Base-by-base conservation (phyloP, 2,113 vertebrate genomes). In the Grallaria varia region DNA sequence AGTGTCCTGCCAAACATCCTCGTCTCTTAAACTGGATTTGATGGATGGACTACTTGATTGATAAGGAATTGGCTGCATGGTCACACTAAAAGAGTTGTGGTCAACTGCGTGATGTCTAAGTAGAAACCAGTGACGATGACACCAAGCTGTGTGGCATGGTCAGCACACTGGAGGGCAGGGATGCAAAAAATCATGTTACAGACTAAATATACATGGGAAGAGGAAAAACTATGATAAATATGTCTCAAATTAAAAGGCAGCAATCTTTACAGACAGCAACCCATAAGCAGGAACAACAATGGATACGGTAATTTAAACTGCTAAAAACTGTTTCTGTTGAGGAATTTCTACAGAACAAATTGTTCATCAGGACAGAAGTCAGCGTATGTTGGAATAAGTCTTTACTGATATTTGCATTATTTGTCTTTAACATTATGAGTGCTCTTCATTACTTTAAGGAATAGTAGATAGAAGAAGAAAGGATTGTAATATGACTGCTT, bases 341-440 rank as follows among this genome's bases (percentile, higher is more conserved):
- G 53, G 31, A 64, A 40, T 69, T 90, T 69, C 42, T 68, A 37
- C 8, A 8, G 28, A 50, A 80, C 30, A 76, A 59, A 59, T 31
- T 25, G 64, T 86, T 8, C 23, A 25, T 37, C 18, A 47, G n/a
- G 39, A 27, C 6, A 60, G 24, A 79, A 66, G n/a, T 39, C 40
- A 73, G 45, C 14, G 5, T 39, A n/a, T 10, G 5, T 55, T 50
- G 4, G 20, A 71, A 17, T 44, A n/a, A 25, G 60, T 37, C 47
- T 72, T 14, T 68, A 33, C 12, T 15, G 12, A 56, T 33, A 68
- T 2, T 3, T 2, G 0, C 19, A 11, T 3, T 3, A 52, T 69
- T 73, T 60, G 22, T 47, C 49, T 7, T 93, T 77, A 78, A 50
- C 13, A 33, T 55, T 67, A 12, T 53, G 15, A 74, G 25, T 47